phyloP scores from a whole-genome alignment of 1,140 invertebrate species.

The Caerostris darwini region DNA sequence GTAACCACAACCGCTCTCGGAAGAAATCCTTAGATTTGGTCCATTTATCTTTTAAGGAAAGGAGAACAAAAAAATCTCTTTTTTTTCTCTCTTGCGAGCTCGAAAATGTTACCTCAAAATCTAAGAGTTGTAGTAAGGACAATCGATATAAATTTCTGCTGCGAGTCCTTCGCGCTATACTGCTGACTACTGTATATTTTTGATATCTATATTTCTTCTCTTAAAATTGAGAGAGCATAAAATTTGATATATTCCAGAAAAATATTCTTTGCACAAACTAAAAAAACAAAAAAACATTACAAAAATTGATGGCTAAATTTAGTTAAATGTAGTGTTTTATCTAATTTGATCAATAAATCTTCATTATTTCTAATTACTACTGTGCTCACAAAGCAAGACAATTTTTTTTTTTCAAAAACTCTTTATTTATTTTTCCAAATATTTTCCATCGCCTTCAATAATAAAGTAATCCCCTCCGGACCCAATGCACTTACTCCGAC shows the following conservation, averaged over 20 bases:
- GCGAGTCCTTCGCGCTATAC: neutral
- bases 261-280: no score
- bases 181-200: conserved; percentile 59
- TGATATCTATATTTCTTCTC: conserved; percentile 35
- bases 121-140: conserved; percentile 24
- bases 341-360: no score
- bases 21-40: conserved; percentile 69
- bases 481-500: no score
- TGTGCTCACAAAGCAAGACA: no score
- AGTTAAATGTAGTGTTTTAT: no score
- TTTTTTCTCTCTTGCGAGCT: conserved; percentile 22
- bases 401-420: no score
- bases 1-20: conserved; percentile 56
- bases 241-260: conserved; percentile 39
- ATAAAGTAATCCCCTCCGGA: no score
- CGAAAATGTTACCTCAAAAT: conserved; percentile 57
- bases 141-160: conserved; percentile 51
- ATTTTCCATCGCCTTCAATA: no score
- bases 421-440: no score
- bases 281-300: no score
- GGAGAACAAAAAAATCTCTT: neutral
- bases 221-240: conserved; percentile 10
- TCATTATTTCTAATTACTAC: no score
- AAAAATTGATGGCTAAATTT: no score
- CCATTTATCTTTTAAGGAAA: conserved; percentile 70